Evolutionary conservation across 2,113 vertebrate species (phyloP).

Genomic region (Melanostigma gelatinosum): DNA sequence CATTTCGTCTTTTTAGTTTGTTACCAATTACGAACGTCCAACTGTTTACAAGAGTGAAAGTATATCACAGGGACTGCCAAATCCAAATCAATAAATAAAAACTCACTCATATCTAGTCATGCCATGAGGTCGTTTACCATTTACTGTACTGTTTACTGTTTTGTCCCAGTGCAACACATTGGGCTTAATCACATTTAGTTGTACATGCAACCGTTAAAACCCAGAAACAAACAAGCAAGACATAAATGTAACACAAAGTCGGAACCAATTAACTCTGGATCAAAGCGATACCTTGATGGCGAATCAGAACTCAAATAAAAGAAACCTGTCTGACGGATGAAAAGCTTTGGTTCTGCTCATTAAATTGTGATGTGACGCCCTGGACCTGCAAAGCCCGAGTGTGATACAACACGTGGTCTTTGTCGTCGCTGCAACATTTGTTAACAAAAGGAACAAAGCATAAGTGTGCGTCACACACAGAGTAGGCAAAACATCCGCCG

Average conservation of each 20-base stretch:
- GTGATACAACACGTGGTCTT: neutral
- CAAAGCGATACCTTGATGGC: neutral
- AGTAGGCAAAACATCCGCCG: neutral
- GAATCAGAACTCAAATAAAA: neutral
- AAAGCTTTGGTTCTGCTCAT: neutral
- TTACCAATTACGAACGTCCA: neutral
- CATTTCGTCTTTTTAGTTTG: neutral
- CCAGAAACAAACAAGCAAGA: neutral
- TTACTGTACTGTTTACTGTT: too few relatives aligned
- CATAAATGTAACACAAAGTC: neutral
- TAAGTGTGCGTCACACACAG: neutral
- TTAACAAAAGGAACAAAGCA: neutral
- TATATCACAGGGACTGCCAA: neutral
- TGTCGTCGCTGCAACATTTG: fast-evolving
- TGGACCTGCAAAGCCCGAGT: neutral
- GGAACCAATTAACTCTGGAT: neutral
- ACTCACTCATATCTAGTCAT: too few relatives aligned
- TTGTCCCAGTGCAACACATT: too few relatives aligned
- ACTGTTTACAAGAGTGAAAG: neutral
- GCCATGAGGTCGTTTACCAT: too few relatives aligned
- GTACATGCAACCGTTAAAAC: neutral
- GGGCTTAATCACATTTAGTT: neutral
- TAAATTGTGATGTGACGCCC: neutral
- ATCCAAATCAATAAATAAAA: neutral
- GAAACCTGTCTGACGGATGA: neutral